These are phyloP conservation scores for Neria commutata DNA, from an alignment of 2,888 invertebrate species.

Conservation along the genomic window DNA sequence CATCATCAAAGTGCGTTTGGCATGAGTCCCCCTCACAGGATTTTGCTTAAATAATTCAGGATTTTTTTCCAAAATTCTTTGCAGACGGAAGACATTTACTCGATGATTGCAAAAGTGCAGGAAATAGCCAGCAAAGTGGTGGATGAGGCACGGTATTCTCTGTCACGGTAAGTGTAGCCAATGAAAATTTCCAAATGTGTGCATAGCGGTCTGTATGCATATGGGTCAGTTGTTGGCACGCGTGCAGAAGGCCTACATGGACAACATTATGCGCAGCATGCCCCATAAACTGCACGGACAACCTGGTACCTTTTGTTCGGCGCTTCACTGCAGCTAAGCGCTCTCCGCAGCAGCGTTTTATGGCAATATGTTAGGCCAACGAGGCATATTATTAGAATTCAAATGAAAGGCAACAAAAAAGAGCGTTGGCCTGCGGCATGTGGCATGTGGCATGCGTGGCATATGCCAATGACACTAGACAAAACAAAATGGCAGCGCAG, in stretches of 20 bases:
- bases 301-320: no score
- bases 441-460: no score
- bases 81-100: slow-evolving; percentile 73
- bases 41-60: background rate
- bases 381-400: background rate
- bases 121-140: slow-evolving; percentile 71
- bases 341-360: background rate
- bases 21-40: background rate
- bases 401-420: background rate
- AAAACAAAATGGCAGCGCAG: background rate
- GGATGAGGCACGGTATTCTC: slow-evolving; percentile 65
- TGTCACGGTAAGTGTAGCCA: slow-evolving; percentile 63
- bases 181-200: no score
- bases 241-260: background rate
- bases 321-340: background rate
- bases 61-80: slow-evolving; percentile 46
- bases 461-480: background rate
- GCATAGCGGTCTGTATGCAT: no score
- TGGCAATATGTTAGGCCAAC: background rate
- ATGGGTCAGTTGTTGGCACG: background rate
- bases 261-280: background rate
- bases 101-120: slow-evolving; percentile 71
- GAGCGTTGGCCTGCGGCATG: background rate
- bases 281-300: background rate
- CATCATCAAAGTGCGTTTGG: slow-evolving; percentile 67